phyloP scores from a whole-genome alignment of 1,140 invertebrate genomes.

The Coptotermes formosanus region DNA sequence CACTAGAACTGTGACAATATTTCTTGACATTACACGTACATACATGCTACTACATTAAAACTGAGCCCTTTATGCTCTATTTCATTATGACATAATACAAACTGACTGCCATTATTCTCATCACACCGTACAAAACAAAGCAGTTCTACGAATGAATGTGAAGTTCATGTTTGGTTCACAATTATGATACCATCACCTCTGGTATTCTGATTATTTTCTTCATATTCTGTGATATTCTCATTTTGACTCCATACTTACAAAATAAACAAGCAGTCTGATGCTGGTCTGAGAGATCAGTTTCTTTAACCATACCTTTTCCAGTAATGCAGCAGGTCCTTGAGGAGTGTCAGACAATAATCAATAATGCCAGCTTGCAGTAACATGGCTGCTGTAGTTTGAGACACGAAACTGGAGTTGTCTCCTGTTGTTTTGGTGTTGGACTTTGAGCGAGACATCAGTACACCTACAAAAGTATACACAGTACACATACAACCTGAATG shows the following conservation, averaged over 20 bases:
- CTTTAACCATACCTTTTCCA: conserved; percentile 63
- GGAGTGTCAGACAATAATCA: conserved; percentile 75
- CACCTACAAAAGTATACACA: conserved; percentile 49
- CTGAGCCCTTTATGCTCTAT: no score
- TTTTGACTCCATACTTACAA: no score
- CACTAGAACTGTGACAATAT: conserved; percentile 45
- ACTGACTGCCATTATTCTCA: no score
- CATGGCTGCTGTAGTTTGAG: conserved; percentile 72
- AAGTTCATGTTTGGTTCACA: no score
- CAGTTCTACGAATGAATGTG: no score
- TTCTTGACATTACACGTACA: neutral
- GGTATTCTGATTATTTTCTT: no score
- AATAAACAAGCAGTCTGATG: no score
- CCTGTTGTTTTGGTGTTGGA: conserved; percentile 55
- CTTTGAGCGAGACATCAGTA: conserved; percentile 77
- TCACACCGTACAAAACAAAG: no score
- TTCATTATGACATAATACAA: no score
- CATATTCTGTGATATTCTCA: no score
- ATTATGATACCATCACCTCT: no score
- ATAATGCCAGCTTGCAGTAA: conserved; percentile 77
- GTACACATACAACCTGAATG: neutral
- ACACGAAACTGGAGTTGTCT: conserved; percentile 67
- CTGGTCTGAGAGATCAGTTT: neutral
- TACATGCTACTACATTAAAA: no score
- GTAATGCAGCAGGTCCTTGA: conserved; percentile 77